Conservation (phyloP, 2,888 invertebrate genomes). For the Drosophila antonietae region DNA sequence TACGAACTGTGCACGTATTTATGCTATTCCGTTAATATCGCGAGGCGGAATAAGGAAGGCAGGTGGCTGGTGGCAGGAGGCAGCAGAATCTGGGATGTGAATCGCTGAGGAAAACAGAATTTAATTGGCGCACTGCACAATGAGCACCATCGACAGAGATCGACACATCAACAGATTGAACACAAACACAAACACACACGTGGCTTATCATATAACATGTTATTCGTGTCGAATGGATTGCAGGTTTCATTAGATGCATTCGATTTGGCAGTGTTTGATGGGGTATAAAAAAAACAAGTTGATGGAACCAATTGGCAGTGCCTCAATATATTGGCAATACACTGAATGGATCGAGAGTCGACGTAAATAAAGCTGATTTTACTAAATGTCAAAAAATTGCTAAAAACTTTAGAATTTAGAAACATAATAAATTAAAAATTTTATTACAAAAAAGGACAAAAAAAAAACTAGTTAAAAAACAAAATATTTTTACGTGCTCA, state of each 20-base stretch:
- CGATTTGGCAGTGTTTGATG: conserved; percentile 48
- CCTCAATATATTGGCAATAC: neutral
- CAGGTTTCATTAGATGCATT: conserved; percentile 53
- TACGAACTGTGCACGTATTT: conserved; percentile 9
- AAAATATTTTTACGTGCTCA: neutral
- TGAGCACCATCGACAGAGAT: conserved; percentile 8
- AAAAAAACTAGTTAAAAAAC: neutral
- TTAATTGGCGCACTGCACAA: conserved; percentile 30
- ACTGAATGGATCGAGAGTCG: no score
- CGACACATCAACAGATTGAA: neutral
- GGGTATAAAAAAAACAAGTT: conserved; percentile 35
- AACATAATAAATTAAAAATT: neutral
- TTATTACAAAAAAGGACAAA: neutral
- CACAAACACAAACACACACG: neutral
- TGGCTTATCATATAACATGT: conserved; percentile 30
- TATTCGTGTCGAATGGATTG: conserved; percentile 47
- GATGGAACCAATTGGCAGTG: conserved; percentile 11
- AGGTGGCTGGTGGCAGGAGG: neutral
- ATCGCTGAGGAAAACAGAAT: neutral
- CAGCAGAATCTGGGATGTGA: neutral
- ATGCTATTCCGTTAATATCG: neutral
- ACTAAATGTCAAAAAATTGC: neutral
- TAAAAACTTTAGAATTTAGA: neutral
- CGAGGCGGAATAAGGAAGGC: neutral
- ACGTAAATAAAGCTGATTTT: neutral